A percentile compares a stretch with the other conserved stretches of the same genome.
phyloP scores from a whole-genome alignment of 1,140 invertebrate species.

The Anoplophora glabripennis region DNA sequence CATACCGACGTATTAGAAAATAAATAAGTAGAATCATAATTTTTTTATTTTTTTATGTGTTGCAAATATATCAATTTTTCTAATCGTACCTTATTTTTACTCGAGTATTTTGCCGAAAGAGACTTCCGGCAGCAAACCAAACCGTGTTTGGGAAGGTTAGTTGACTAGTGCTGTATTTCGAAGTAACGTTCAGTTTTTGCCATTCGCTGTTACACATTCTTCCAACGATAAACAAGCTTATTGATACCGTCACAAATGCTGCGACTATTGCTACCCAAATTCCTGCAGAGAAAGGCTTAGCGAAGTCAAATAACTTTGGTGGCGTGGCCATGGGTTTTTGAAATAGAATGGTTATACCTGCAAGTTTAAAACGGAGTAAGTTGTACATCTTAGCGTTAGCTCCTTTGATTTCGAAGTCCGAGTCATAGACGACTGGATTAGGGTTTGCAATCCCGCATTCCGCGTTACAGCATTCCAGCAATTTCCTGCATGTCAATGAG shows the following conservation, averaged over 20 bases:
- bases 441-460: no score
- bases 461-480: not conserved
- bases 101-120: constrained; percentile 84
- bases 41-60: no score
- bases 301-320: constrained; percentile 74
- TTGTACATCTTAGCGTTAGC: not conserved
- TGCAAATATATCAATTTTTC: no score
- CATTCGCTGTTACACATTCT: constrained; percentile 71
- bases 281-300: constrained; percentile 72
- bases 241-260: constrained; percentile 73
- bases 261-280: constrained; percentile 77
- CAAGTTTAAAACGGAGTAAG: not conserved
- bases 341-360: constrained; percentile 72
- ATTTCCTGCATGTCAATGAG: no score
- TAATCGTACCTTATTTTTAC: constrained; percentile 65
- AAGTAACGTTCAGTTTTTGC: constrained; percentile 57
- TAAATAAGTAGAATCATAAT: not conserved
- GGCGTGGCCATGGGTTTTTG: constrained; percentile 65
- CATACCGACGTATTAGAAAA: no score
- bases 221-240: constrained; percentile 69
- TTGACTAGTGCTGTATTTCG: constrained; percentile 62
- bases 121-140: constrained; percentile 56
- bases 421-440: not conserved
- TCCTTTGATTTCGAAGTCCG: no score
- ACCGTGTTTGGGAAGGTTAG: constrained; percentile 62